Conservation (phyloP, 1,140 invertebrate species). For the Drosophila arawakana region DNA sequence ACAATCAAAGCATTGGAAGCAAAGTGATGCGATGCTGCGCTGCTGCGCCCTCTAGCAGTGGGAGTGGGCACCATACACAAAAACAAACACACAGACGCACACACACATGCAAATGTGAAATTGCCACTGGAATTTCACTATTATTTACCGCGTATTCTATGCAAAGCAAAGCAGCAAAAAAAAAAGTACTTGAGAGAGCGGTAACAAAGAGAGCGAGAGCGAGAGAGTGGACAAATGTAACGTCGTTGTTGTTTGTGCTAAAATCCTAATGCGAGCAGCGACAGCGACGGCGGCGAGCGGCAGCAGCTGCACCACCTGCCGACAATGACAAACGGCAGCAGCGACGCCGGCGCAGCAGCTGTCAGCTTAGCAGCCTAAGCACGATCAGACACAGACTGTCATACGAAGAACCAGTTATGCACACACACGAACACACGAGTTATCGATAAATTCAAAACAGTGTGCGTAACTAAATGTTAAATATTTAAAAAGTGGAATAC, state of each 20-base stretch:
- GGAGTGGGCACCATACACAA: conserved; percentile 35
- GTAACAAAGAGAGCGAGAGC: neutral
- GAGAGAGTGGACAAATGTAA: neutral
- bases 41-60: conserved; percentile 39
- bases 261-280: conserved; percentile 34
- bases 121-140: conserved; percentile 65
- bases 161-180: conserved; percentile 36
- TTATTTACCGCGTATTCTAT: conserved; percentile 58
- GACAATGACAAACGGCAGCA: conserved; percentile 31
- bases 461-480: neutral
- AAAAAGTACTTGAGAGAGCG: conserved; percentile 17
- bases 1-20: conserved; percentile 8
- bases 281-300: conserved; percentile 3
- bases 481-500: conserved; percentile 67
- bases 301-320: conserved; percentile 71
- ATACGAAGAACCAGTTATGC: conserved; percentile 14
- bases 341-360: conserved; percentile 75
- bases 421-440: neutral
- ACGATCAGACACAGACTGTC: conserved; percentile 39
- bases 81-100: conserved; percentile 50
- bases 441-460: conserved; percentile 30
- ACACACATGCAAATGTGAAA: conserved; percentile 19
- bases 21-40: conserved; percentile 33
- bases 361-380: conserved; percentile 26
- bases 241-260: conserved; percentile 43